Evolutionary conservation across 2,797 vertebrate species (phyloP).

Genomic region (Pterois miles): DNA sequence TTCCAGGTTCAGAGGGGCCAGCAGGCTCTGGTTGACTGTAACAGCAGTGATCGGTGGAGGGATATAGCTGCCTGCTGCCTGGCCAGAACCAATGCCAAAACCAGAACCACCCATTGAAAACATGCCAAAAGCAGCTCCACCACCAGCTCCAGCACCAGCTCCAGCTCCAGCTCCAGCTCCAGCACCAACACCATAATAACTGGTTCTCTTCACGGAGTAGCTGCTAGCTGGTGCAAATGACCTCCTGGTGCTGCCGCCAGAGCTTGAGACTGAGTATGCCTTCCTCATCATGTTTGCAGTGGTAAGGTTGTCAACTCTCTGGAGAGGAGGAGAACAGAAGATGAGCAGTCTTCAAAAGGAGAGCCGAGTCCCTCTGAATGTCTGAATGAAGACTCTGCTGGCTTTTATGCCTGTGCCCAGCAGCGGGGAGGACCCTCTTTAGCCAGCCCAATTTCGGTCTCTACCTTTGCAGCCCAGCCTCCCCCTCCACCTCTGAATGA

Average conservation of each 20-base stretch:
- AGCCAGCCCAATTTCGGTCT: conserved; percentile 58
- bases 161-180: not conserved
- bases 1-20: conserved; percentile 87
- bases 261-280: conserved; percentile 12
- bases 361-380: conserved; percentile 84
- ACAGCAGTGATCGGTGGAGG: conserved; percentile 85
- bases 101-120: not conserved
- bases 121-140: not conserved
- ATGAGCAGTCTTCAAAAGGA: conserved; percentile 78
- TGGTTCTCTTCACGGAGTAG: conserved; percentile 31
- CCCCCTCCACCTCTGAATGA: conserved; percentile 37
- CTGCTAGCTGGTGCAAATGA: not conserved
- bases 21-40: conserved; percentile 88
- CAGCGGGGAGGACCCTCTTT: conserved; percentile 47
- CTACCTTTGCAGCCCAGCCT: conserved; percentile 57
- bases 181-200: not conserved
- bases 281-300: conserved; percentile 27
- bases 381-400: conserved; percentile 28
- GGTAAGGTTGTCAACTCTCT: conserved; percentile 11
- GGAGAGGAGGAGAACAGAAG: conserved; percentile 56
- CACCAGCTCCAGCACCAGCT: not conserved
- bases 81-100: not conserved
- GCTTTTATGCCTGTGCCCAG: conserved; percentile 66
- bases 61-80: not conserved
- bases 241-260: not conserved